Evolutionary conservation across 1,140 invertebrate species (phyloP).

Genomic region (Drosophila auraria): DNA sequence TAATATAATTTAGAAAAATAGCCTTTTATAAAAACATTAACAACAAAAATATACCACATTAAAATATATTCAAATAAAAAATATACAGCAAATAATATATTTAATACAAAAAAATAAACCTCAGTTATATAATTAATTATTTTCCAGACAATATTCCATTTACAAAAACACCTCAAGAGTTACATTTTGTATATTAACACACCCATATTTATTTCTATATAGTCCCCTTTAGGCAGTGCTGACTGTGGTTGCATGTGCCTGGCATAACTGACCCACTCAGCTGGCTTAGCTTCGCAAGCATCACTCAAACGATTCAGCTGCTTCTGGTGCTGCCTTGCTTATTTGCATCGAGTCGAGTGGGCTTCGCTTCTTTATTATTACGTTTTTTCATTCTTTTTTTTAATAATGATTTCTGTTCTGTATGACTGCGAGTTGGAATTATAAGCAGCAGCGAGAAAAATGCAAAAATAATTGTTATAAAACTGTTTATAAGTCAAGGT

Average conservation of each 20-base stretch:
- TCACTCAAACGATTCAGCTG: constrained; percentile 44
- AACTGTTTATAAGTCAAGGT: constrained; percentile 64
- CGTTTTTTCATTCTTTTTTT: constrained; percentile 17
- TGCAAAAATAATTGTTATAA: constrained; percentile 57
- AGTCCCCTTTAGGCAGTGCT: neutral
- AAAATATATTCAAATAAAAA: too few species aligned
- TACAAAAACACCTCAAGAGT: too few species aligned
- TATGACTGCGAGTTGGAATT: constrained; percentile 33
- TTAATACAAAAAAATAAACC: too few species aligned
- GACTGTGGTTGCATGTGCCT: constrained; percentile 49
- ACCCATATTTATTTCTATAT: too few species aligned
- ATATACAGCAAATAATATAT: too few species aligned
- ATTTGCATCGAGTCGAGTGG: constrained; percentile 57
- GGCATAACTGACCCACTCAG: constrained; percentile 49
- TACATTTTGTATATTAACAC: too few species aligned
- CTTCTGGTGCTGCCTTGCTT: constrained; percentile 32
- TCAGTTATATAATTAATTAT: too few species aligned
- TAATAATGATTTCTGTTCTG: constrained; percentile 49
- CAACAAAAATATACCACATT: too few species aligned
- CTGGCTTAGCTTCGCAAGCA: constrained; percentile 31
- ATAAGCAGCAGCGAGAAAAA: constrained; percentile 43
- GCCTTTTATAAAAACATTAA: too few species aligned
- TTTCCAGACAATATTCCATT: too few species aligned
- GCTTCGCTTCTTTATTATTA: constrained; percentile 46
- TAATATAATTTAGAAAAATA: too few species aligned